Conservation (phyloP, 2,797 vertebrate species). For the Toxotes lorentzi region DNA sequence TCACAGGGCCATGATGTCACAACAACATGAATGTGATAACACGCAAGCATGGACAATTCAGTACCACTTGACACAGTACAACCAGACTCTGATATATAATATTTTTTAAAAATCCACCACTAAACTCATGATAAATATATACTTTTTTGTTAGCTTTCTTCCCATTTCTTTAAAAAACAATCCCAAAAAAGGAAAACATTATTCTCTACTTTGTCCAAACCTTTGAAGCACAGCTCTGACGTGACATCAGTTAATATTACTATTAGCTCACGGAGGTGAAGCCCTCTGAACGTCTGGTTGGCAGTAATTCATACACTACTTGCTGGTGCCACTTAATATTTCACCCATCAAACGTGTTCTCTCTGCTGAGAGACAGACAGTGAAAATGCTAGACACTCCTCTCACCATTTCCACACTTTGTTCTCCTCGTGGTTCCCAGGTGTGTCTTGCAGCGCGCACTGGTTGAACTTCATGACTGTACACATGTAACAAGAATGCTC, state of each 20-base stretch:
- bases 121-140: neutral
- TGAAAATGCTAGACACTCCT: constrained; percentile 2
- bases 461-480: constrained; percentile 85
- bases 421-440: constrained; percentile 55
- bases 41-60: neutral
- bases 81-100: neutral
- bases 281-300: constrained; percentile 7
- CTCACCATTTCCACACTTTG: constrained; percentile 87
- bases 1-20: neutral
- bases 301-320: neutral
- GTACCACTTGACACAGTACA: neutral
- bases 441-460: constrained; percentile 64
- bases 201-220: neutral
- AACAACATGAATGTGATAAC: constrained; percentile 16
- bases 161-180: neutral
- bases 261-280: neutral
- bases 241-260: neutral
- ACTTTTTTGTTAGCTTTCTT: neutral
- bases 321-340: neutral
- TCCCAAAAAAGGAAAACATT: neutral
- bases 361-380: neutral
- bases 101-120: neutral
- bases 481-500: constrained; percentile 66
- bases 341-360: constrained; percentile 10
- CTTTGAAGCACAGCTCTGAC: neutral